Evolutionary conservation across 1,140 invertebrate genomes (phyloP).

Genomic region (Drosophila mauritiana): DNA sequence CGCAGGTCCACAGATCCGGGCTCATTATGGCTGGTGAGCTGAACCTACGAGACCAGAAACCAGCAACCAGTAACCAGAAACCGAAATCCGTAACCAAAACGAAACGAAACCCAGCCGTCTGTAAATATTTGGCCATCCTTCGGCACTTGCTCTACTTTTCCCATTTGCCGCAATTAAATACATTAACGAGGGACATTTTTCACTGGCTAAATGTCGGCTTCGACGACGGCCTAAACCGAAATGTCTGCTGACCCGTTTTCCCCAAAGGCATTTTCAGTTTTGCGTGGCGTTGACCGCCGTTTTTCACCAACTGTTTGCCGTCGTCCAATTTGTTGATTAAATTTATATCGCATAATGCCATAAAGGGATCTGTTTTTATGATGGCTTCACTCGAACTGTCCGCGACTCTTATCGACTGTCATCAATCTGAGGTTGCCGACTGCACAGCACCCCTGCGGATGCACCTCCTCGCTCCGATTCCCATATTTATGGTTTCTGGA

Average conservation of each 20-base stretch:
- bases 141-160: constrained; percentile 45
- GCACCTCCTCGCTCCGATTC: constrained; percentile 2
- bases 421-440: constrained; percentile 35
- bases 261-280: constrained; percentile 41
- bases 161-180: constrained; percentile 50
- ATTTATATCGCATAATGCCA: constrained; percentile 52
- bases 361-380: constrained; percentile 45
- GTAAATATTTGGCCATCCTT: constrained; percentile 63
- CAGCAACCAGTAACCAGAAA: constrained; percentile 15
- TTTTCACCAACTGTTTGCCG: constrained; percentile 3
- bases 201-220: constrained; percentile 46
- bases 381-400: constrained; percentile 48
- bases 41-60: constrained; percentile 12
- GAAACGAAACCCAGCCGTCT: constrained; percentile 46
- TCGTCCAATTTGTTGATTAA: constrained; percentile 47
- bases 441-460: constrained; percentile 10
- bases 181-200: constrained; percentile 52
- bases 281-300: constrained; percentile 24
- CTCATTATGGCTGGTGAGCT: constrained; percentile 41
- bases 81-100: constrained; percentile 36
- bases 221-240: constrained; percentile 40
- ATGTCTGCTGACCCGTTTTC: constrained; percentile 78
- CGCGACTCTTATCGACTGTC: constrained; percentile 33
- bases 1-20: background rate
- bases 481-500: constrained; percentile 26